Evolutionary conservation across 2,113 vertebrate species (phyloP), one percentile per base, ranked within the genome.

Genomic region (Spilogale gracilis): DNA sequence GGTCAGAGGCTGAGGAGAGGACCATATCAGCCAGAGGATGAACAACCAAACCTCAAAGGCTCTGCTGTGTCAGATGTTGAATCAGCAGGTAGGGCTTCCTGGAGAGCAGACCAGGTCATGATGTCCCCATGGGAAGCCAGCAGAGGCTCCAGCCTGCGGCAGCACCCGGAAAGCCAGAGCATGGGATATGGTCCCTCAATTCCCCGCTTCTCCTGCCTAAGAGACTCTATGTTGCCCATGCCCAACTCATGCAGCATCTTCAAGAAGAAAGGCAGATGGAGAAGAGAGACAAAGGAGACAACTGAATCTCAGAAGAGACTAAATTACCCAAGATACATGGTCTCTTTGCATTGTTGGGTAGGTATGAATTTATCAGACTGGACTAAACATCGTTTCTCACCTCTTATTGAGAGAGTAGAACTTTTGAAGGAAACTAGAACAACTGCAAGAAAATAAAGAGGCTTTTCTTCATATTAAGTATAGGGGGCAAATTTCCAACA

Each of bases 351-450:
- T 79, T 58, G 20, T 8, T 56, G 2, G 52, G 9, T 25, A 84
- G 45, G 18, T 60, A 21, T 78, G 23, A 63, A 56, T 48, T 93
- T 54, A 48, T 12, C 58, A 67, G 32, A 74, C 32, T 69, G 60
- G n/a, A 79, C 45, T 76, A 94, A 69, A 50, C 10, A 3, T 18
- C 27, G 79, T 87, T 76, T 71, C 86, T 71, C 45, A 71, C 38
- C 32, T 86, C 38, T 71, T 78, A 61, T 38, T 16, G 43, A 56
- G 30, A 93, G 32, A 86, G 23, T 16, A 78, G 56, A 52, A 65
- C 54, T 79, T 67, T 63, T 48, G 90, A 71, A 67, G 54, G 74
- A 73, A n/a, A 78, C 30, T 63, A 82, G 45, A 58, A 32, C 69
- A 82, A 25, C 1, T 58, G 11, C 48, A 69, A 56, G 60, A 87